Percentiles rank a stretch among this genome's conserved stretches.
phyloP scores from a whole-genome alignment of 2,888 invertebrate genomes.

The Eumerus sabulonum region DNA sequence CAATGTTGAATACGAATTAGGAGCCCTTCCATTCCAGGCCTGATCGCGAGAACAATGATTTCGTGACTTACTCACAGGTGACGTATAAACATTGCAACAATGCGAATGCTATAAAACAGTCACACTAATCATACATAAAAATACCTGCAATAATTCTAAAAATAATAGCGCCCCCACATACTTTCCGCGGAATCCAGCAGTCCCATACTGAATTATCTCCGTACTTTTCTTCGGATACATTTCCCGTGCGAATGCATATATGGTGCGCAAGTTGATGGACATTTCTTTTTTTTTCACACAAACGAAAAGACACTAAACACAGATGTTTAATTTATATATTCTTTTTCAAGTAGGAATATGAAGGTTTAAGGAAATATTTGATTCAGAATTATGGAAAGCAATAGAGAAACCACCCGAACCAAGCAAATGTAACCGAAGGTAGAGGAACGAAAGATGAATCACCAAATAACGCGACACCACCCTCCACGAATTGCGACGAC shows the following conservation, averaged over 20 bases:
- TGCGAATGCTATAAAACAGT: constrained; percentile 17
- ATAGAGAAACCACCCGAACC: constrained; percentile 20
- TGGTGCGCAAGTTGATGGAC: constrained; percentile 77
- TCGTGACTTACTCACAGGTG: constrained; percentile 40
- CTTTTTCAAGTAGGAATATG: constrained; percentile 1
- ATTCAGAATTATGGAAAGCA: constrained; percentile 31
- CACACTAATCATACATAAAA: constrained; percentile 47
- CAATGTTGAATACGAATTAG: too few species aligned
- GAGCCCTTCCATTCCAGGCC: constrained; percentile 23
- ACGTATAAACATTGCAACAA: constrained; percentile 45
- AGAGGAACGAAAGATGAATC: constrained; percentile 55
- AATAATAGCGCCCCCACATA: constrained; percentile 78
- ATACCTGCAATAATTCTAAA: constrained; percentile 71
- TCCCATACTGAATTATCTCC: constrained; percentile 88
- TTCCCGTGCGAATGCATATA: constrained; percentile 88
- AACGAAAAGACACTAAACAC: constrained; percentile 24
- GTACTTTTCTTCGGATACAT: constrained; percentile 86
- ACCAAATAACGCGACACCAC: constrained; percentile 43
- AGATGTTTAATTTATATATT: constrained; percentile 11
- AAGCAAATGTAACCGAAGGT: constrained; percentile 22
- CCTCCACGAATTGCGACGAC: constrained; percentile 42
- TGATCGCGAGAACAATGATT: constrained; percentile 1
- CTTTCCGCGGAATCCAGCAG: constrained; percentile 92
- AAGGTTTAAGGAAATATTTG: background rate
- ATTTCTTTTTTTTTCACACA: constrained; percentile 71